Base-by-base conservation (phyloP, 2,888 invertebrate species). In the Drosophila dives region DNA sequence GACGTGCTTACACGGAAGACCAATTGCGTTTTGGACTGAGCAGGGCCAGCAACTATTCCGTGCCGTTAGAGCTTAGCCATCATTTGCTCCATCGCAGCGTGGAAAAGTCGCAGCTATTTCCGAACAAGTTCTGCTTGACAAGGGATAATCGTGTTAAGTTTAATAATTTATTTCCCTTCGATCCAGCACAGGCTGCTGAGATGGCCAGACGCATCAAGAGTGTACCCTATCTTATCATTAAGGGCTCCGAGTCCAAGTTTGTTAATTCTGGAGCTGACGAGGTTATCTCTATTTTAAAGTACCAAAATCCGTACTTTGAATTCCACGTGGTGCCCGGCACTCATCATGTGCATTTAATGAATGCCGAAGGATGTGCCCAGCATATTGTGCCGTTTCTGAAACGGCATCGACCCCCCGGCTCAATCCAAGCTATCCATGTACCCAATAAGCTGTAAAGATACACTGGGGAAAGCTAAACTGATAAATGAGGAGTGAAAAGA, bases 301-400 rank as follows among this genome's bases (percentile, higher is more conserved):
- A 93, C 45, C 93, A 93, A 71, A 94, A 95, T 84, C 93, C 93
- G 0, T 93, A 95, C 68, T 96, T 95, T 83, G 94, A 95, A 85
- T 93, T 94, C 63, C 94, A 95, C 67, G 93, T 94, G 56, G 92
- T 97, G 0, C 92, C 93, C 23, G 96, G 96, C 0, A 94, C 94
- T 4, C 97, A 97, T 93, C 96, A 97, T 91, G 93, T 95, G 26
- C 97, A 97, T 93, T 93, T 96, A 70, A 95, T 95, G 75, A 93
- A 95, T 81, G 95, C 96, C 2, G 94, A 95, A 83, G 86, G 86
- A 90, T 96, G 33, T 93, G 95, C 67, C 95, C 95, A 72, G n/a
- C 59, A 72, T 17, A 81, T 90, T 33, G 66, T 87, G 12, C 83
- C 81, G 3, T 91, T 91, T 50, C 23, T 91, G n/a, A 48, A 59